Conservation (phyloP, 2,797 vertebrate species). For the Cynodonichthys magdalenae region DNA sequence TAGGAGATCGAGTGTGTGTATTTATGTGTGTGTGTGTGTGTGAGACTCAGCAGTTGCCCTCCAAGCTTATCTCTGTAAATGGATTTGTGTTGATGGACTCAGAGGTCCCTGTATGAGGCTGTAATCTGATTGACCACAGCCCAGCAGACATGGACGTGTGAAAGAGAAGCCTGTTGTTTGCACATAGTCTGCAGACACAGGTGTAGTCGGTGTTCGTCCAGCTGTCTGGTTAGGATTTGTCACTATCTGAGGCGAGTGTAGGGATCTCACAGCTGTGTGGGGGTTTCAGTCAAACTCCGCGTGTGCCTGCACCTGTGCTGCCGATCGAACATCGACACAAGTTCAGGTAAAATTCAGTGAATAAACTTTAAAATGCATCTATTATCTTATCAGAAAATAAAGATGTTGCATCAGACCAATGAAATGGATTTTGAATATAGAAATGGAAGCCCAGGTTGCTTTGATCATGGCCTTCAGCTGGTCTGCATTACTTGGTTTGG, state of each 20-base stretch:
- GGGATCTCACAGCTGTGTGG: slow-evolving; percentile 22
- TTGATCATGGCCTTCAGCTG: too few relatives aligned
- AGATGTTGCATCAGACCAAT: too few relatives aligned
- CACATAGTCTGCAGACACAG: neutral
- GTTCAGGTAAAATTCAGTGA: too few relatives aligned
- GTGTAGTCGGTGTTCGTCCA: slow-evolving; percentile 9
- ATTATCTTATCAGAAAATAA: too few relatives aligned
- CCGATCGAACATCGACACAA: neutral
- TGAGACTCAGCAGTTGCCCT: slow-evolving; percentile 21
- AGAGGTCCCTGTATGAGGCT: slow-evolving; percentile 55
- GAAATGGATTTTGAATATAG: too few relatives aligned
- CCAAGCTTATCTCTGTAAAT: slow-evolving; percentile 69
- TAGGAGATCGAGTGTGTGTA: slow-evolving; percentile 2
- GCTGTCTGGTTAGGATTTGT: slow-evolving; percentile 29
- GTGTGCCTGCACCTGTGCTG: slow-evolving; percentile 7
- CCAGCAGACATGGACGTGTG: slow-evolving; percentile 32
- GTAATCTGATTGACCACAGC: slow-evolving; percentile 72
- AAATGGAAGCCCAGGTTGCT: too few relatives aligned
- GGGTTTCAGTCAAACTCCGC: slow-evolving; percentile 11
- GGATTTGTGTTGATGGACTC: slow-evolving; percentile 67
- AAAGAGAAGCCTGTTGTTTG: slow-evolving; percentile 18
- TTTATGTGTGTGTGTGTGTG: slow-evolving; percentile 16
- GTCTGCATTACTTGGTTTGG: too few relatives aligned
- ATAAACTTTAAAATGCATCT: too few relatives aligned
- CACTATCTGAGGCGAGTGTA: slow-evolving; percentile 26